Evolutionary conservation across 2,113 vertebrate genomes (phyloP).

Genomic region (Tenebrosternarchus preto): DNA sequence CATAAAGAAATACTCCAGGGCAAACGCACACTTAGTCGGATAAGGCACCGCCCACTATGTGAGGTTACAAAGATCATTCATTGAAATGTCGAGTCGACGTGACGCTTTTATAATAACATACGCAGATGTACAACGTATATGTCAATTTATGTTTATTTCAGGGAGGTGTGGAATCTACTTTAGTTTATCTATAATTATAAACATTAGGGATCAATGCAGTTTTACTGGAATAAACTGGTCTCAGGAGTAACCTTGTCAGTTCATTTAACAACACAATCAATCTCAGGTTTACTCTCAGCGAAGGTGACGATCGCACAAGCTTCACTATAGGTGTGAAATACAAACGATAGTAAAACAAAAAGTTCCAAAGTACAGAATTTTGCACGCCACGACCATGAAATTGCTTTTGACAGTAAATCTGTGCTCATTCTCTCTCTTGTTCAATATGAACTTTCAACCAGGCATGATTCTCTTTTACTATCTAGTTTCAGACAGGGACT

Average conservation of each 20-base stretch:
- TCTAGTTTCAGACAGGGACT: neutral
- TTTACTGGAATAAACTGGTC: neutral
- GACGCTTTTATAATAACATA: no score
- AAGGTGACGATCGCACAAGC: constrained; percentile 28
- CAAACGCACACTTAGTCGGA: no score
- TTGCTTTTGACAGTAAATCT: constrained; percentile 46
- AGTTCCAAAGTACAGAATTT: constrained; percentile 36
- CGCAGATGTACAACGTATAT: neutral
- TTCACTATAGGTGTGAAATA: constrained; percentile 41
- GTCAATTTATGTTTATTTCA: no score
- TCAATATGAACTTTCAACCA: constrained; percentile 43
- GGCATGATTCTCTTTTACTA: neutral
- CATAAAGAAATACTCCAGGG: neutral
- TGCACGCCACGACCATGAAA: constrained; percentile 40
- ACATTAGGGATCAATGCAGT: neutral
- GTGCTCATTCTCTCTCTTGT: constrained; percentile 31
- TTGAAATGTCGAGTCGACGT: neutral
- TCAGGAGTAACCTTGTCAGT: constrained; percentile 26
- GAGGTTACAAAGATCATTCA: constrained; percentile 9
- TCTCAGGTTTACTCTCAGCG: constrained; percentile 20
- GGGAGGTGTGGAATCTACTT: neutral
- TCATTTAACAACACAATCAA: constrained; percentile 31
- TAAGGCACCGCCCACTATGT: neutral
- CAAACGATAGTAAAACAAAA: constrained; percentile 26
- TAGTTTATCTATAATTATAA: neutral